phyloP scores from a whole-genome alignment of 2,113 vertebrate genomes.

The Asarcornis scutulata region DNA sequence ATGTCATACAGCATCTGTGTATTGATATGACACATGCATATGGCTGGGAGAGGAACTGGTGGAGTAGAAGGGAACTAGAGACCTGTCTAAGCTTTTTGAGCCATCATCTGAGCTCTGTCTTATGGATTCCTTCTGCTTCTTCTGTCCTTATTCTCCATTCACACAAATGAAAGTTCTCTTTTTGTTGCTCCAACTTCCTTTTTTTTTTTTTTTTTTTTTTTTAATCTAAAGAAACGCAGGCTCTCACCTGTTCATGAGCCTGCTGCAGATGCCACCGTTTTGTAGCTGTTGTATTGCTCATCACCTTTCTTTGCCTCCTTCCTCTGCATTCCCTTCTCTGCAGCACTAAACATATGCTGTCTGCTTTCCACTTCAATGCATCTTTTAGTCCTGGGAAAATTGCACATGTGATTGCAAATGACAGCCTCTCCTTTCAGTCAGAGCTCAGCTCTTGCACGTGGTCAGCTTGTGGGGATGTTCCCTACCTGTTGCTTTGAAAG shows the following conservation, averaged over 20 bases:
- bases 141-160: not conserved
- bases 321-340: not conserved
- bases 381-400: not conserved
- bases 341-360: not conserved
- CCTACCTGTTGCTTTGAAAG: not conserved
- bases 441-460: not conserved
- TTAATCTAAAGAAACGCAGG: not conserved
- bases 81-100: not conserved
- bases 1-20: not conserved
- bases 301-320: not conserved
- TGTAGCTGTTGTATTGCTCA: not conserved
- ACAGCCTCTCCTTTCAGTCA: too few relatives aligned
- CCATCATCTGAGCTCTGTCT: not conserved
- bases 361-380: not conserved
- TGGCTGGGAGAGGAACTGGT: too few relatives aligned
- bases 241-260: rapidly evolving
- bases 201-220: not conserved
- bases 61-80: not conserved
- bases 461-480: rapidly evolving
- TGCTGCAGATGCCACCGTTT: not conserved
- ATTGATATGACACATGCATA: rapidly evolving
- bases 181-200: not conserved
- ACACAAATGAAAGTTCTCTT: too few relatives aligned
- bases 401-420: too few relatives aligned
- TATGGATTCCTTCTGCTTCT: not conserved